phyloP scores from a whole-genome alignment of 2,113 vertebrate species.

The Sturnira hondurensis region DNA sequence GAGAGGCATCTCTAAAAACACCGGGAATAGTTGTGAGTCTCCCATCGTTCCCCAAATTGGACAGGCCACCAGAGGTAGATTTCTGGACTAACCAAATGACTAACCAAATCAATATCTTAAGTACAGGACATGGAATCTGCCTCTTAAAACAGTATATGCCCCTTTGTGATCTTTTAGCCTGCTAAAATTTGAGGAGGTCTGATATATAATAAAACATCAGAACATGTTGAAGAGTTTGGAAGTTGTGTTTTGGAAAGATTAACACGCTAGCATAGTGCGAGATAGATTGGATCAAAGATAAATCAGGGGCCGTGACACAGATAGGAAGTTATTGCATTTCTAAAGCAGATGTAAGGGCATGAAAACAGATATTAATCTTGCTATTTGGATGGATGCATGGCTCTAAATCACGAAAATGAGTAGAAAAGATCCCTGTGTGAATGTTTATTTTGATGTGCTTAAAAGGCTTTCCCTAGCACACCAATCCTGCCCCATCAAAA shows the following conservation, averaged over 20 bases:
- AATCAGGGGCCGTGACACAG: neutral
- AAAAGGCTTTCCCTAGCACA: neutral
- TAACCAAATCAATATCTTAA: neutral
- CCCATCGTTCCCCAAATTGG: neutral
- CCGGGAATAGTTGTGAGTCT: neutral
- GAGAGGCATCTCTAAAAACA: neutral
- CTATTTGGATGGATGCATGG: neutral
- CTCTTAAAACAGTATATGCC: neutral
- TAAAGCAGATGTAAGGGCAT: neutral
- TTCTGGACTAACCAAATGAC: neutral
- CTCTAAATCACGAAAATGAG: constrained; percentile 20
- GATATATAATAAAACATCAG: neutral
- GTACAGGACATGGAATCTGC: fast-evolving
- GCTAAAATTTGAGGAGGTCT: neutral
- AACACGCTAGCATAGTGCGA: neutral
- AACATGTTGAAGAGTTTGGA: neutral
- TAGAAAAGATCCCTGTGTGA: neutral
- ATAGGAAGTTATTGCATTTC: constrained; percentile 3
- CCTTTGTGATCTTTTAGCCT: neutral
- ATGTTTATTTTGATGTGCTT: constrained; percentile 3
- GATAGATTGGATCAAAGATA: neutral
- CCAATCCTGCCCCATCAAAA: neutral
- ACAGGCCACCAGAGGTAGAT: neutral
- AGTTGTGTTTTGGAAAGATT: neutral
- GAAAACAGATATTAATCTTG: neutral